phyloP scores from a whole-genome alignment of 2,888 invertebrate genomes.

The Hirudinaria manillensis region DNA sequence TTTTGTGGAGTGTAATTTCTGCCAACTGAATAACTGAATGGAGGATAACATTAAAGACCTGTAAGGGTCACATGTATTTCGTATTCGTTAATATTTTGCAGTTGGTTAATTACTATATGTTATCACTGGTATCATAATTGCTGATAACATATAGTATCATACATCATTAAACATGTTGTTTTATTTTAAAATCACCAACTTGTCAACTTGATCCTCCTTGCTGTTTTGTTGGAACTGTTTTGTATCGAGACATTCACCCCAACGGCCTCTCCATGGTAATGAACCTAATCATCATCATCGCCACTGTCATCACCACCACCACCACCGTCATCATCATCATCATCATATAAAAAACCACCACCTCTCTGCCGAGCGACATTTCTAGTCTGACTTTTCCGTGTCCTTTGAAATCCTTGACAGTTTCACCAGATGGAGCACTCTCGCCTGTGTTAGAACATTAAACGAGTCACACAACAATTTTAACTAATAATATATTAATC shows the following conservation, averaged over 20 bases:
- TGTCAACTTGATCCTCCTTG: conserved; percentile 91
- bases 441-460: neutral
- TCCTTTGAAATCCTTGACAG: conserved; percentile 21
- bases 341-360: neutral
- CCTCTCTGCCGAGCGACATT: conserved; percentile 13
- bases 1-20: conserved; percentile 19
- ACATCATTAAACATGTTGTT: neutral
- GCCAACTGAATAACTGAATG: conserved; percentile 21
- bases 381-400: conserved; percentile 25
- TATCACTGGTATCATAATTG: too few species aligned
- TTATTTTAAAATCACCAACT: conserved; percentile 45
- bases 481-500: too few species aligned
- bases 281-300: conserved; percentile 59
- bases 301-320: neutral
- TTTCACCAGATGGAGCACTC: conserved; percentile 12
- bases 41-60: neutral
- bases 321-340: conserved; percentile 5
- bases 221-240: conserved; percentile 95
- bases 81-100: too few species aligned
- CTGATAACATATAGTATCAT: neutral
- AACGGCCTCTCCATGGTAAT: conserved; percentile 85
- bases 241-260: conserved; percentile 98
- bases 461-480: neutral
- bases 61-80: neutral
- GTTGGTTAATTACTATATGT: too few species aligned